Evolutionary conservation across 2,888 invertebrate species (phyloP), one percentile per base, ranked within the genome.

Genomic region (Ornithoptera priamus): DNA sequence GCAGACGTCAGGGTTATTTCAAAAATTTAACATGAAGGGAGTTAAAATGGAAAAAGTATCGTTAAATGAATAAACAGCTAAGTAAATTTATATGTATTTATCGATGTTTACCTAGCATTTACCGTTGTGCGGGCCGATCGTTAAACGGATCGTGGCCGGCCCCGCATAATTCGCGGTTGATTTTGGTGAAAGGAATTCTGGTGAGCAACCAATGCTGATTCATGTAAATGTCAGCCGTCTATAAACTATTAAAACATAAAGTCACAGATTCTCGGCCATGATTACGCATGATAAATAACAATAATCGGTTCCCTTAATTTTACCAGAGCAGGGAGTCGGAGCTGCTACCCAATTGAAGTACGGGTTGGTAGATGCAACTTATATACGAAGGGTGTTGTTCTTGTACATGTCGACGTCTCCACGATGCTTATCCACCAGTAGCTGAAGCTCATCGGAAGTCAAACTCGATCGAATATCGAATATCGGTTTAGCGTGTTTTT

Each of bases 171-270:
- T 64, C 61, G 78, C 80, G 76, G 80, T 75, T 77, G 76, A 79
- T 76, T 77, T 78, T 71, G 82, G 83, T 84, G 85, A 85, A 84
- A 85, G 84, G 82, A 76, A 77, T 68, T 75, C 75, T 70, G 71
- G 75, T 72, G 80, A 79, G 80, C 78, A 81, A 80, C 74, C 60
- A 60, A 61, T 24, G 69, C 58, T 73, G 72, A 75, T 65, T 77
- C 75, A 78, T 30, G 42, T 69, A 70, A 82, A 82, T 82, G 82
- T 82, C 70, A 73, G 68, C 18, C 22, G 62, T 62, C 57, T 42
- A 60, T 62, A 58, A 58, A 58, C 62, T 66, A 70, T 63, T 30
- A 67, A 61, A 59, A 46, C 53, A 67, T 63, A 67, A 66, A 70
- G 61, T 67, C 67, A 60, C 60, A 64, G 63, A 65, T 61, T 61